phyloP scores from a whole-genome alignment of 2,888 invertebrate genomes.

The Girardia tigrina region DNA sequence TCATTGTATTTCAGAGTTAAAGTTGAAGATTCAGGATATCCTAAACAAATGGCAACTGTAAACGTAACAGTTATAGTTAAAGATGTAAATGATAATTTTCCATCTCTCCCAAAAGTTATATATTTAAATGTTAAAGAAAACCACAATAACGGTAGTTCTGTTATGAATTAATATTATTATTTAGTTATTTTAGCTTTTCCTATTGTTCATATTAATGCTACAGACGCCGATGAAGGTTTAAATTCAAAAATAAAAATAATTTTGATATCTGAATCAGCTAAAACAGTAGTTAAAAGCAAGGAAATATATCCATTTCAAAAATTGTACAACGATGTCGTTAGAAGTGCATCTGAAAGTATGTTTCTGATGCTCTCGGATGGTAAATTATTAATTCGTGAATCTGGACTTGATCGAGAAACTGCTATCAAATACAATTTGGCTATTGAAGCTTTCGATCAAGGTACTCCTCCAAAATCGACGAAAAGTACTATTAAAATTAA shows the following conservation, averaged over 20 bases:
- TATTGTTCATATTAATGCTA: slow-evolving; percentile 30
- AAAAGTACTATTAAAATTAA: background rate
- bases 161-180: background rate
- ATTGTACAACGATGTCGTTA: background rate
- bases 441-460: slow-evolving; percentile 5
- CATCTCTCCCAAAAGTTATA: slow-evolving; percentile 17
- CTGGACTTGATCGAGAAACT: slow-evolving; percentile 17
- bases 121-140: slow-evolving; percentile 17
- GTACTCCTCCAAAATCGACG: slow-evolving; percentile 1
- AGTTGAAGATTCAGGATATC: slow-evolving; percentile 24
- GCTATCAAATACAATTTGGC: slow-evolving; percentile 6
- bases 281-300: background rate
- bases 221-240: slow-evolving; percentile 9
- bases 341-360: background rate
- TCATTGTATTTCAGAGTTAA: background rate
- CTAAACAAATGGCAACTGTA: background rate
- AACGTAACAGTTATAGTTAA: slow-evolving; percentile 27
- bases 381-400: slow-evolving; percentile 25
- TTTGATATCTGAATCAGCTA: background rate
- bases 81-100: slow-evolving; percentile 29
- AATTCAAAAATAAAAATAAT: slow-evolving; percentile 2
- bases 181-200: background rate
- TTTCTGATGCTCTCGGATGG: slow-evolving; percentile 29
- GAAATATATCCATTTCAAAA: background rate
- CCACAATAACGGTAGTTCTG: slow-evolving; percentile 17